Conservation (phyloP, 2,113 vertebrate genomes). For the Paracyprichromis sp. region DNA sequence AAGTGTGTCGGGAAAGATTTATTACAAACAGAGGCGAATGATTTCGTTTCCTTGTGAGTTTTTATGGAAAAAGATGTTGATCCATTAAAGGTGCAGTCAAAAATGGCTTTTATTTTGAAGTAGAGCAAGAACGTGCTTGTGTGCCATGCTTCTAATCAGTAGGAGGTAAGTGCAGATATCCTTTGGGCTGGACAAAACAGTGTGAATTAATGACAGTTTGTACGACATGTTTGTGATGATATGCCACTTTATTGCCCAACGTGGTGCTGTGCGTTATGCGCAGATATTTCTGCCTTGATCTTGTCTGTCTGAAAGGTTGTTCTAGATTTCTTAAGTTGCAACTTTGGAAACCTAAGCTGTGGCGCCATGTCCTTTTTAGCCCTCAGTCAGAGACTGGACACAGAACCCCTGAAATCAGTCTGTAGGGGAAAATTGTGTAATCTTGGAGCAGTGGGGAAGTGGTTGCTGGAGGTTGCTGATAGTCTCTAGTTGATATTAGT, state of each 20-base stretch:
- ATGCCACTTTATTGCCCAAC: not conserved
- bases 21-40: not conserved
- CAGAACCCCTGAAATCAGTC: not conserved
- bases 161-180: not conserved
- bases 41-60: not conserved
- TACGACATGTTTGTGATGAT: not conserved
- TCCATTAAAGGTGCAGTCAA: not conserved
- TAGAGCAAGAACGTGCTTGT: not conserved
- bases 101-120: not conserved
- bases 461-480: not conserved
- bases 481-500: not conserved
- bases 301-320: not conserved
- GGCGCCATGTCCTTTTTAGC: rapidly evolving
- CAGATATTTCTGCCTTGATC: not conserved
- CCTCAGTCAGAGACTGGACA: not conserved
- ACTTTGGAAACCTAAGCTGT: not conserved
- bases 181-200: not conserved
- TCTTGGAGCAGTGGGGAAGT: not conserved
- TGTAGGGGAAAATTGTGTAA: not conserved
- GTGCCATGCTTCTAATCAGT: not conserved
- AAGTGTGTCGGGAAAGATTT: conserved; percentile 2
- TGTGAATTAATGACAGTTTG: not conserved
- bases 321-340: not conserved
- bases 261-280: not conserved
- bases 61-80: not conserved